Evolutionary conservation across 2,888 invertebrate genomes (phyloP), one percentile per base, ranked within the genome.

Genomic region (Parelbella ahira): DNA sequence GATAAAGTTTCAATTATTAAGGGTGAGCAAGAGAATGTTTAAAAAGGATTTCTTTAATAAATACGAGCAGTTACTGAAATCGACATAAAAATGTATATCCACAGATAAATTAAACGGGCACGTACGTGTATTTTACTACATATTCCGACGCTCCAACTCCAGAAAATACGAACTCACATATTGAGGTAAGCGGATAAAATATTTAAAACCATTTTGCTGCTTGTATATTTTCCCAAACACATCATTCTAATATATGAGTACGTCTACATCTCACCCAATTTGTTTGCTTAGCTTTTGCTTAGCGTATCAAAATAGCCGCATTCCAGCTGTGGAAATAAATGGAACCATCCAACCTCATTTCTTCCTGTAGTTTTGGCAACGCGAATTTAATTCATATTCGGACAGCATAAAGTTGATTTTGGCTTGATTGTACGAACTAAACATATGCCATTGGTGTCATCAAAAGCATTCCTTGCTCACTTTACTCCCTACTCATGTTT

Each of bases 281-380:
- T 79, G 80, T 83, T 82, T 80, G 68, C 75, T 79, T 78, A 78
- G 74, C 82, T 79, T 83, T 82, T 80, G 68, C 75, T 78, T 78
- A 78, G 74, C 82, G 79, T 79, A 84, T 81, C 74, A 72, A 69
- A 68, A 75, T 68, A 69, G 72, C 69, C 74, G 63, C 77, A 80
- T 81, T 76, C 75, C 71, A 57, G 68, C 71, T 67, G 50, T 53
- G 58, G 63, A 65, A 68, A 72, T 74, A 74, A 76, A 77, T 69
- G 72, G 73, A 72, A 74, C 65, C 71, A 74, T 69, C 64, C 62
- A 58, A 68, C 66, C 62, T 68, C 68, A 58, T 70, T 66, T 56
- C 51, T 47, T 48, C 23, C 27, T 21, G 36, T 25, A 46, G 1
- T 9, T 7, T n/a, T 30, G 28, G 12, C 3, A 8, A 28, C 3